phyloP scores from a whole-genome alignment of 1,140 invertebrate species.

The Aleiodes sp. region DNA sequence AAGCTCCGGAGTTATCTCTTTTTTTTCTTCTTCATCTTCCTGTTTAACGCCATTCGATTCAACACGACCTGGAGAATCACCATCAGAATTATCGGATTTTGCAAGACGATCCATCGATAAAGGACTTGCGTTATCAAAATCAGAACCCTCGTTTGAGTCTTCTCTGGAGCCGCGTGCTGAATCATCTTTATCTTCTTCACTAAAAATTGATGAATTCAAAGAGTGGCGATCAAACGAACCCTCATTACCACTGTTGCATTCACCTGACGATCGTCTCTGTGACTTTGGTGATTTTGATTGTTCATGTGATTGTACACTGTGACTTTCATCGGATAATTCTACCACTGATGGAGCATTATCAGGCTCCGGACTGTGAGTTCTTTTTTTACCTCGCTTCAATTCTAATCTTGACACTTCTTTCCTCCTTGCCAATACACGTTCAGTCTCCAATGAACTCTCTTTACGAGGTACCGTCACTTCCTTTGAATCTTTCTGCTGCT shows the following conservation, averaged over 20 bases:
- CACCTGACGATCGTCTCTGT: constrained; percentile 54
- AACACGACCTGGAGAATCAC: constrained; percentile 67
- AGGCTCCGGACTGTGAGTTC: constrained; percentile 53
- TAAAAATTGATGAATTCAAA: constrained; percentile 64
- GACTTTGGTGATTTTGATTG: constrained; percentile 57
- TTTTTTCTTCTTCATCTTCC: constrained; percentile 58
- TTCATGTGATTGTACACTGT: constrained; percentile 51
- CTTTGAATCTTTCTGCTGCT: constrained; percentile 52
- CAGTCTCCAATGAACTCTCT: constrained; percentile 67
- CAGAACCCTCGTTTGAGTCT: constrained; percentile 59
- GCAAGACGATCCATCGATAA: constrained; percentile 61
- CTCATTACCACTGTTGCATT: constrained; percentile 49
- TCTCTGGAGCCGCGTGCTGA: constrained; percentile 67
- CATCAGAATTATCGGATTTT: constrained; percentile 63
- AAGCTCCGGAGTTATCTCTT: constrained; percentile 66
- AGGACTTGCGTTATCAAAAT: constrained; percentile 65
- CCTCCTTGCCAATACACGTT: constrained; percentile 78
- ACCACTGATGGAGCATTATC: constrained; percentile 58
- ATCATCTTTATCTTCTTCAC: constrained; percentile 56
- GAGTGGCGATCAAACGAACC: constrained; percentile 59
- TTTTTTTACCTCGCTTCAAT: constrained; percentile 67
- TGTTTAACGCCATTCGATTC: constrained; percentile 65
- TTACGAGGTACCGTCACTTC: constrained; percentile 67
- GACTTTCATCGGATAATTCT: constrained; percentile 58
- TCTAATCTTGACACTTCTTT: constrained; percentile 75